Conservation (phyloP, 2,113 vertebrate species). For the Melanerpes aurifrons region DNA sequence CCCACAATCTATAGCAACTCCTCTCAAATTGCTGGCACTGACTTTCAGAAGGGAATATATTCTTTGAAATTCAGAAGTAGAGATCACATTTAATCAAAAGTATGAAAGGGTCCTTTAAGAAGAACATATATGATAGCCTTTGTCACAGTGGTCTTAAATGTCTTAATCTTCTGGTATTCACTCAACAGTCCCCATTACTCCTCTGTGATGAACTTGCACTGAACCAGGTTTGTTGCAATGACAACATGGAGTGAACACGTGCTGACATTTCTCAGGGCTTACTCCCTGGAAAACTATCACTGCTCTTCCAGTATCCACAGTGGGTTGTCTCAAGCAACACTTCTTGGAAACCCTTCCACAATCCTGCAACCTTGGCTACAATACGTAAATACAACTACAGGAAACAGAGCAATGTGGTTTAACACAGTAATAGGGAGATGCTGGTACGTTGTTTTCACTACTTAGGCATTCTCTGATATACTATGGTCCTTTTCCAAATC, state of each 20-base stretch:
- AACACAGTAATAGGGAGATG: background rate
- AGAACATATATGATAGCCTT: background rate
- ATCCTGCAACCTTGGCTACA: background rate
- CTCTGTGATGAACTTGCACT: background rate
- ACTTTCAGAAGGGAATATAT: background rate
- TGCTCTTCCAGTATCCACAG: background rate
- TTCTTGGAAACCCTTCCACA: background rate
- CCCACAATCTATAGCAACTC: background rate
- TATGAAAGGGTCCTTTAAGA: background rate
- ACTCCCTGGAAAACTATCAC: background rate
- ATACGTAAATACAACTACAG: background rate
- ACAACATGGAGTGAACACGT: accelerated
- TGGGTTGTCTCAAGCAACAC: accelerated
- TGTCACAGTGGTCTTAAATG: background rate
- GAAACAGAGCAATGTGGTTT: background rate
- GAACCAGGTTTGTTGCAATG: background rate
- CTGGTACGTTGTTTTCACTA: background rate
- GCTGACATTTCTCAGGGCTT: background rate
- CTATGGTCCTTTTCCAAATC: background rate
- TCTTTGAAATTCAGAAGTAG: background rate
- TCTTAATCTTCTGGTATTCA: background rate
- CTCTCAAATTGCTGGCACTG: background rate
- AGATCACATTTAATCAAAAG: background rate
- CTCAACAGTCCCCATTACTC: background rate
- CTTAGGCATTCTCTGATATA: background rate